Evolutionary conservation across 2,797 vertebrate genomes (phyloP).

Genomic region (Phoebastria nigripes): DNA sequence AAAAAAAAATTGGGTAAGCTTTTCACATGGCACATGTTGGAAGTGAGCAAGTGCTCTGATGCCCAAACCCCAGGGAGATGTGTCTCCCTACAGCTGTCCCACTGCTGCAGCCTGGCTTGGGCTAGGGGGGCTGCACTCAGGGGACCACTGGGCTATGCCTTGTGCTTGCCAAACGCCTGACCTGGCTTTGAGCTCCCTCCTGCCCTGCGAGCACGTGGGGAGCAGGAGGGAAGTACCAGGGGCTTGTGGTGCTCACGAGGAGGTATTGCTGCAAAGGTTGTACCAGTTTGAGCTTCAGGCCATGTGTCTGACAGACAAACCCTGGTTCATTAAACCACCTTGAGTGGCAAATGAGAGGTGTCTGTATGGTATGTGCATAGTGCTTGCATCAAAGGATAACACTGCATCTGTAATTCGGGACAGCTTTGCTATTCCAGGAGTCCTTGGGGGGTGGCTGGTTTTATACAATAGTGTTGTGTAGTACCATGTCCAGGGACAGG

Average conservation of each 20-base stretch:
- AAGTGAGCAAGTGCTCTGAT: not conserved
- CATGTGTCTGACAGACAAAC: not conserved
- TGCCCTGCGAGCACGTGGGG: accelerated
- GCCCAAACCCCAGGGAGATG: not conserved
- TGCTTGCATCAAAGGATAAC: not conserved
- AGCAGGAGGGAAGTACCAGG: not conserved
- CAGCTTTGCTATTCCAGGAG: not conserved
- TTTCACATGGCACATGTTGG: not conserved
- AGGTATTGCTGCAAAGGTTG: not conserved
- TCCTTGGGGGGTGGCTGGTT: not conserved
- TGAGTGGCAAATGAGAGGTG: not conserved
- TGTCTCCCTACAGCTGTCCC: not conserved
- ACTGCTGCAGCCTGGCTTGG: not conserved
- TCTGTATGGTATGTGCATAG: not conserved
- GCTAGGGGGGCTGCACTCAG: not conserved
- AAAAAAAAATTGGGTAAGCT: not conserved
- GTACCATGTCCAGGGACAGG: not conserved
- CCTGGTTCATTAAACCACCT: not conserved
- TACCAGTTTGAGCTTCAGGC: not conserved
- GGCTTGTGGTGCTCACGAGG: not conserved
- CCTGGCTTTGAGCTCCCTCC: not conserved
- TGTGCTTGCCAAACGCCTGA: not conserved
- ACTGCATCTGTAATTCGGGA: not conserved
- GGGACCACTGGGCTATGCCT: not conserved
- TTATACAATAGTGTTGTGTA: not conserved